Evolutionary conservation across 1,140 invertebrate genomes (phyloP).

Genomic region (Callitettix versicolor): DNA sequence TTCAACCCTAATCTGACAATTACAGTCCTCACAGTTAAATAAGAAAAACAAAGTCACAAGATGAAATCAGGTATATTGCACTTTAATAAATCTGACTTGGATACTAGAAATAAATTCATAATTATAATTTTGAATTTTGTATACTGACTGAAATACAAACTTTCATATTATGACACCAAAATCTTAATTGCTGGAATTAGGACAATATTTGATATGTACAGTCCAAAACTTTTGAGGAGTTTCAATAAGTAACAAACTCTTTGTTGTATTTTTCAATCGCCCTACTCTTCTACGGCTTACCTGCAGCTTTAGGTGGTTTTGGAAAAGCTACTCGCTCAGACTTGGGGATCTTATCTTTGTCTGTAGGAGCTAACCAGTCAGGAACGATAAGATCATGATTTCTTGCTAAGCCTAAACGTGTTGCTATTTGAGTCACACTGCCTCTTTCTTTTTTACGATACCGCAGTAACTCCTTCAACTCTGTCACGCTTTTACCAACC

Average conservation of each 20-base stretch:
- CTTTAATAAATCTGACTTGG: too few species aligned
- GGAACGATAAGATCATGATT: constrained; percentile 48
- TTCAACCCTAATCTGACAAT: too few species aligned
- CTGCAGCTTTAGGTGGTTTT: constrained; percentile 72
- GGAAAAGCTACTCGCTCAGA: constrained; percentile 73
- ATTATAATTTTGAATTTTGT: too few species aligned
- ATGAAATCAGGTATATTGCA: too few species aligned
- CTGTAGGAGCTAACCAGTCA: constrained; percentile 73
- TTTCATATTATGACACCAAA: too few species aligned
- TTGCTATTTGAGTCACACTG: constrained; percentile 65
- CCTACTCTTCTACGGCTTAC: constrained; percentile 30
- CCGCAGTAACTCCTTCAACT: constrained; percentile 47
- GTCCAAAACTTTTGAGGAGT: too few species aligned
- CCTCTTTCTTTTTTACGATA: constrained; percentile 46
- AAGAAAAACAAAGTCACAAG: too few species aligned
- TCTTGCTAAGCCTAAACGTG: constrained; percentile 51
- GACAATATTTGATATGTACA: too few species aligned
- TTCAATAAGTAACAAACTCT: neutral
- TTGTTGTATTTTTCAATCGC: neutral
- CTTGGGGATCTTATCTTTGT: constrained; percentile 64
- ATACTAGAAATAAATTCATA: too few species aligned
- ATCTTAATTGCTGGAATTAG: too few species aligned
- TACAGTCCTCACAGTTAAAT: too few species aligned
- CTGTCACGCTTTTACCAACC: constrained; percentile 44
- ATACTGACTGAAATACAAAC: too few species aligned